Percentiles rank a stretch among this genome's conserved stretches.
These are phyloP conservation scores for Drosophila neocordata DNA, from an alignment of 1,140 invertebrate species.

Conservation along the genomic window DNA sequence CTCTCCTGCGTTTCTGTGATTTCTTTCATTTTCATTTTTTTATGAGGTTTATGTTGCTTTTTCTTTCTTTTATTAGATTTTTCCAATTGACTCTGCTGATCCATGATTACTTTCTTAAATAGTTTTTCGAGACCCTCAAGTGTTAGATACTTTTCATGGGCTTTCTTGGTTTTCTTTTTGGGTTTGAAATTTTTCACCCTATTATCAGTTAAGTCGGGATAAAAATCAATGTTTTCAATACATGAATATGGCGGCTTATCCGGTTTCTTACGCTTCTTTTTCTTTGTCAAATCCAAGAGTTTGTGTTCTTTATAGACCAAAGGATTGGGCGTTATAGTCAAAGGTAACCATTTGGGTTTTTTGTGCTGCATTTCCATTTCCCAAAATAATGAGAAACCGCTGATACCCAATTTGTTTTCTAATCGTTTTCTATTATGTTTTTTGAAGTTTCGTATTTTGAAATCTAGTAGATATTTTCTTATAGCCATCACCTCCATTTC, in stretches of 20 bases:
- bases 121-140: background rate
- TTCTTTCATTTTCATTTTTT: background rate
- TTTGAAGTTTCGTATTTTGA: background rate
- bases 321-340: background rate
- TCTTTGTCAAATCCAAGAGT: background rate
- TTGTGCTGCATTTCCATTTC: conserved; percentile 1
- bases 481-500: conserved; percentile 25
- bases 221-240: background rate
- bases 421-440: background rate
- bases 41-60: no score
- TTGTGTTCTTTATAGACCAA: background rate
- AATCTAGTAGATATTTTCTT: conserved; percentile 1
- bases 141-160: background rate
- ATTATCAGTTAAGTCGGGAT: background rate
- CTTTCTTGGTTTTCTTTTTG: background rate
- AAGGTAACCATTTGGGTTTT: background rate
- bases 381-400: conserved; percentile 30
- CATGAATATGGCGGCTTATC: no score
- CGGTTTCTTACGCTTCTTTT: background rate
- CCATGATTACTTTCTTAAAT: background rate
- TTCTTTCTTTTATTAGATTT: background rate
- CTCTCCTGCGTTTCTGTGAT: background rate
- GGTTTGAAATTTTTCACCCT: background rate
- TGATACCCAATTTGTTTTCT: background rate
- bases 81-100: background rate